Conservation (phyloP, 2,797 vertebrate genomes). For the Malacoraja senta region DNA sequence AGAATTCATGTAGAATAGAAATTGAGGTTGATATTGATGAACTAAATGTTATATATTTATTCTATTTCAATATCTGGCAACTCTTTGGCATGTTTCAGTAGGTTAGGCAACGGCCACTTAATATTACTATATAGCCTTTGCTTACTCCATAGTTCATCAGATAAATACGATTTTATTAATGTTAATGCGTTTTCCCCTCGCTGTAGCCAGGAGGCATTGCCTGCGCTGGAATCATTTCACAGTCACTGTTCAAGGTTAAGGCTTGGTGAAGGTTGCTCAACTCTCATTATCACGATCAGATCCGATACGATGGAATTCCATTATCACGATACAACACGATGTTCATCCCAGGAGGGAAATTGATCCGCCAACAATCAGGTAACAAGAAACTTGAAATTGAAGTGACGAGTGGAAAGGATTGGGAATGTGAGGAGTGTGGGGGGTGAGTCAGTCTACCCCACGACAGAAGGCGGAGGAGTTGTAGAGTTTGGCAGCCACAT, state of each 20-base stretch:
- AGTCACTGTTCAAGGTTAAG: slow-evolving; percentile 29
- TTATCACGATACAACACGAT: too few relatives aligned
- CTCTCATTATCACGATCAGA: not conserved
- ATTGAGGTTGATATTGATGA: not conserved
- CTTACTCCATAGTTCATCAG: slow-evolving; percentile 25
- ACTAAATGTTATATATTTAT: slow-evolving; percentile 30
- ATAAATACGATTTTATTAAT: slow-evolving; percentile 37
- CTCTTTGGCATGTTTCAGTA: slow-evolving; percentile 12
- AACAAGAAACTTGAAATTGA: too few relatives aligned
- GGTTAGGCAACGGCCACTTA: not conserved
- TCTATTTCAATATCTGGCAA: not conserved
- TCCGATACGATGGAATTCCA: too few relatives aligned
- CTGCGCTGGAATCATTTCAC: slow-evolving; percentile 5
- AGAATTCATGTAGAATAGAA: not conserved
- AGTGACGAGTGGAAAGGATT: too few relatives aligned
- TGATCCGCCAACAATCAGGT: too few relatives aligned
- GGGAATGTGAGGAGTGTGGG: too few relatives aligned
- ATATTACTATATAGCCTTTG: slow-evolving; percentile 10
- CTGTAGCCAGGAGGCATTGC: slow-evolving; percentile 28
- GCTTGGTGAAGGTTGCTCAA: not conserved
- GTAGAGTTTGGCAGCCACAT: too few relatives aligned
- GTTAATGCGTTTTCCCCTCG: slow-evolving; percentile 14
- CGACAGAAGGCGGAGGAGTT: too few relatives aligned
- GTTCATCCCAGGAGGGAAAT: too few relatives aligned
- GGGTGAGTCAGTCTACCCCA: too few relatives aligned